A percentile compares a stretch with the other conserved stretches of the same genome.
phyloP scores from a whole-genome alignment of 1,140 invertebrate genomes.

The Lordiphosa mommai region DNA sequence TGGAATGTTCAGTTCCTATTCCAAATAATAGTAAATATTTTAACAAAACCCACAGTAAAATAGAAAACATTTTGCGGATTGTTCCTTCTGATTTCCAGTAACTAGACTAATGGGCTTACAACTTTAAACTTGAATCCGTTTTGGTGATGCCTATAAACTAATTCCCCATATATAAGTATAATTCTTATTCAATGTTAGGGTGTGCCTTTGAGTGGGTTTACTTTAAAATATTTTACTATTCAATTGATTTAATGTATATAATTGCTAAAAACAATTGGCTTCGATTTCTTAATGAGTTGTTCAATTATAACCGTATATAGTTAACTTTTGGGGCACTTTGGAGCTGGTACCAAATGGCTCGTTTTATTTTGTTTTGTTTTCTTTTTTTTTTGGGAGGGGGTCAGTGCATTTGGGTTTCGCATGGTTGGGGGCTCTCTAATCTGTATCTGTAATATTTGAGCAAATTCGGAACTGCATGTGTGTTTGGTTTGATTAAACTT shows the following conservation, averaged over 20 bases:
- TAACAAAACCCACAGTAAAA: constrained; percentile 27
- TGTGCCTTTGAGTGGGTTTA: constrained; percentile 47
- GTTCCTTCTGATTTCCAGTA: constrained; percentile 15
- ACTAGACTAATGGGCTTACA: constrained; percentile 43
- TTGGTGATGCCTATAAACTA: constrained; percentile 46
- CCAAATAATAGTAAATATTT: constrained; percentile 23
- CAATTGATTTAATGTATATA: constrained; percentile 50
- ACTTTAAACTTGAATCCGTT: constrained; percentile 33
- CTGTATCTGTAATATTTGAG: constrained; percentile 61
- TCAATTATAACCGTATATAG: constrained; percentile 41
- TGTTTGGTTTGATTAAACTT: constrained; percentile 35
- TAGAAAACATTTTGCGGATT: constrained; percentile 25
- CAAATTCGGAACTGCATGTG: constrained; percentile 68
- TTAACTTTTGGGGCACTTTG: constrained; percentile 53
- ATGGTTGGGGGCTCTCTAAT: constrained; percentile 2
- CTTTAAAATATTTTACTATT: constrained; percentile 41
- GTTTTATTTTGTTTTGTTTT: constrained; percentile 26
- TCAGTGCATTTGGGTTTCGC: constrained; percentile 7
- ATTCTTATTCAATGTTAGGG: constrained; percentile 19
- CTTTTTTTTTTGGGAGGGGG: constrained; percentile 16
- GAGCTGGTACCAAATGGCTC: constrained; percentile 35
- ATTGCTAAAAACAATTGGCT: constrained; percentile 78
- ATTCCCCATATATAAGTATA: constrained; percentile 26
- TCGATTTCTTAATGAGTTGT: constrained; percentile 47
- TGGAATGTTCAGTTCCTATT: constrained; percentile 22